Evolutionary conservation across 2,797 vertebrate species (phyloP).

Genomic region (Amblyraja radiata): DNA sequence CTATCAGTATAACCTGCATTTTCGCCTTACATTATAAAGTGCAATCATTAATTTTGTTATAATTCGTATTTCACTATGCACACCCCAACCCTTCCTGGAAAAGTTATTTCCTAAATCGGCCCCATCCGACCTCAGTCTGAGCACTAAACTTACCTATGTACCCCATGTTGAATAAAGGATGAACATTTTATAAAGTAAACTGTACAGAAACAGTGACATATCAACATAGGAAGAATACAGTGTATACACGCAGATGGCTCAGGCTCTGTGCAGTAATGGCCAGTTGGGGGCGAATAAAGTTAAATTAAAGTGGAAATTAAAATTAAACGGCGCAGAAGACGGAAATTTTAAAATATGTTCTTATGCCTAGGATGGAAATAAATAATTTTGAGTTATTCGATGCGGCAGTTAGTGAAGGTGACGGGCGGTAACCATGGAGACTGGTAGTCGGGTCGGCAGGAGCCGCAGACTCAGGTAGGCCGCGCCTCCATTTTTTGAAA

Average conservation of each 20-base stretch:
- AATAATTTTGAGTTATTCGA: neutral
- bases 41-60: neutral
- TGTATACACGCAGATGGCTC: neutral
- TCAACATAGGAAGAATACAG: too few species aligned
- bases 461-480: neutral
- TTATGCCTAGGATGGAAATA: neutral
- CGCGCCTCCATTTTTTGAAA: neutral
- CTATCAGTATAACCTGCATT: neutral
- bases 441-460: neutral
- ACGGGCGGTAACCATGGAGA: constrained; percentile 28
- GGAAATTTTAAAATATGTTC: neutral
- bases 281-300: neutral
- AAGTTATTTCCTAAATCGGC: neutral
- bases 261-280: too few species aligned
- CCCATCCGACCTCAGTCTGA: neutral
- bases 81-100: neutral
- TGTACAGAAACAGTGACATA: neutral
- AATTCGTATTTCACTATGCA: neutral
- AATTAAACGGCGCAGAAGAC: neutral
- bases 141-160: neutral
- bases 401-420: neutral
- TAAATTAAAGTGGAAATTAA: neutral
- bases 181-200: neutral
- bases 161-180: neutral
- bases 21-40: neutral